Base-by-base conservation (phyloP, 2,888 invertebrate genomes). In the Syrphus vitripennis region DNA sequence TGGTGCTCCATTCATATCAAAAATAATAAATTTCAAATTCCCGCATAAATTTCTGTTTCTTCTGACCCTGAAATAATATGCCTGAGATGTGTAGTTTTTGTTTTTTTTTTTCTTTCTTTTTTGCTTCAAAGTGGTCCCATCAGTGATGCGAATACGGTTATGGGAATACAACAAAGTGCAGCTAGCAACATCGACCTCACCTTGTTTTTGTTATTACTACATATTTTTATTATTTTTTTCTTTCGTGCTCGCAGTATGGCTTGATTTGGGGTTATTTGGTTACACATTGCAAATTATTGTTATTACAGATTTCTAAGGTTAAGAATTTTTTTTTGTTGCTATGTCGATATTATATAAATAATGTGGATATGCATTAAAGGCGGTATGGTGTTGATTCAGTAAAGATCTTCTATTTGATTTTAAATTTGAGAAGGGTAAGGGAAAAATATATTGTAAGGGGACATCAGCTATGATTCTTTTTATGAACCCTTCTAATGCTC, bases 101-200 rank as follows among this genome's bases (percentile, higher is more conserved):
- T 16, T 29, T 29, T n/a, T 55, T 29, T 31, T 57, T 31, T n/a
- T 29, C 16, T 19, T 45, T 9, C 1, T 26, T 29, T 5, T 61
- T 19, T 19, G 16, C 14, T 29, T 45, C n/a, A 24, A 67, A 67
- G 67, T 67, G 50, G 14, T 67, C 67, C 67, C 65, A 50, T n/a
- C n/a, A n/a, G n/a, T n/a, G n/a, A n/a, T n/a, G 29, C 16, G 50
- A 34, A 37, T 67, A 50, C 67, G 67, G 50, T 50, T 77, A 71
- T 72, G 72, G 59, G 83, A 83, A 83, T 72, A 83, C 83, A 72
- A 45, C 53, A 72, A 83, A 83, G 83, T 83, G 83, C 83, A 65
- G 40, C 61, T 40, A 21, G 14, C 65, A 78, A 29, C 53, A 79
- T 67, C 53, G 72, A 61, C 67, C 78, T 67, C 29, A 71, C 78